Evolutionary conservation across 2,113 vertebrate genomes (phyloP).

Genomic region (Grantiella picta): DNA sequence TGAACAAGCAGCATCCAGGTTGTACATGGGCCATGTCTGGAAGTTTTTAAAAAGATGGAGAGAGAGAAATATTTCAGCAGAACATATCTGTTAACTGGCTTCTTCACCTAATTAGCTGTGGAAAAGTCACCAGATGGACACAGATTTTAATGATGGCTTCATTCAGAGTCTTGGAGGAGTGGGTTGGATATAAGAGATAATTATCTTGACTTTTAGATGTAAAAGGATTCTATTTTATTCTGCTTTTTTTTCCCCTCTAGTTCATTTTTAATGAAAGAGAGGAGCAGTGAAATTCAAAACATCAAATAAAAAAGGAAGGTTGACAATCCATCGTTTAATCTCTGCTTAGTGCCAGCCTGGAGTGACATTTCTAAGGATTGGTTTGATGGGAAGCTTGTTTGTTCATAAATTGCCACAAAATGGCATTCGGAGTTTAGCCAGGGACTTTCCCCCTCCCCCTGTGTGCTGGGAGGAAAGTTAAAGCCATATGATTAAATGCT

Average conservation of each 20-base stretch:
- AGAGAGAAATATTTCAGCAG: constrained; percentile 26
- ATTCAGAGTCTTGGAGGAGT: constrained; percentile 68
- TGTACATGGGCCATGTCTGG: neutral
- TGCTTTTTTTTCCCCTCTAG: neutral
- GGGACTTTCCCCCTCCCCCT: neutral
- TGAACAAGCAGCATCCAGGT: neutral
- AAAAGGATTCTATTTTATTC: constrained; percentile 68
- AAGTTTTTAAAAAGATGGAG: neutral
- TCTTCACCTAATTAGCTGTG: constrained; percentile 71
- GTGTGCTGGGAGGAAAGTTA: neutral
- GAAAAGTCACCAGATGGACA: constrained; percentile 73
- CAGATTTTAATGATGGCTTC: constrained; percentile 73
- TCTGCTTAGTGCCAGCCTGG: constrained; percentile 59
- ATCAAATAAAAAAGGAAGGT: constrained; percentile 67
- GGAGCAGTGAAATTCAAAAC: constrained; percentile 66
- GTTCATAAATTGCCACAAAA: constrained; percentile 72
- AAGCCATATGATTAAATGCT: constrained; percentile 34
- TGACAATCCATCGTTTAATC: constrained; percentile 73
- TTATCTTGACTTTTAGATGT: constrained; percentile 74
- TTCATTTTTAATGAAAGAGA: constrained; percentile 76
- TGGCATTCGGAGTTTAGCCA: constrained; percentile 62
- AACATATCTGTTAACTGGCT: constrained; percentile 48
- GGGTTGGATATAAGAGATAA: constrained; percentile 70
- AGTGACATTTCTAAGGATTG: constrained; percentile 70
- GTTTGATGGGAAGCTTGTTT: constrained; percentile 70